Conservation (phyloP, 2,888 invertebrate species). For the Imbricaverruca yamaguchii region DNA sequence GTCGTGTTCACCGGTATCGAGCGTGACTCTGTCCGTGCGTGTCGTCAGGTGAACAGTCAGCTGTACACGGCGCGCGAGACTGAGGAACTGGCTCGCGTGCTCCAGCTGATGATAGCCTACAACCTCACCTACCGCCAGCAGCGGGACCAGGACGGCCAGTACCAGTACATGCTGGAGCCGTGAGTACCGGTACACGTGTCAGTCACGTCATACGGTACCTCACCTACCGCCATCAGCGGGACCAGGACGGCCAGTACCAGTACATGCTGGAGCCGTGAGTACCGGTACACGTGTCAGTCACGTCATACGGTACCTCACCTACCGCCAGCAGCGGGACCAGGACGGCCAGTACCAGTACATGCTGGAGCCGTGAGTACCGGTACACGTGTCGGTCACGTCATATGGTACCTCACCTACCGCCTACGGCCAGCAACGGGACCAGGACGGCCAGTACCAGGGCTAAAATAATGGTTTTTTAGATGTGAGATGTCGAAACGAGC, state of each 20-base stretch:
- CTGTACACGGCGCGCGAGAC: conserved; percentile 66
- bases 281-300: not conserved
- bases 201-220: no score
- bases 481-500: no score
- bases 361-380: conserved; percentile 58
- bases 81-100: conserved; percentile 57
- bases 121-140: conserved; percentile 78
- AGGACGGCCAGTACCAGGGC: conserved; percentile 65
- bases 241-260: conserved; percentile 59
- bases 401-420: no score
- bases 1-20: no score
- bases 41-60: conserved; percentile 53
- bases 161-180: conserved; percentile 65
- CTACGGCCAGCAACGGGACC: no score
- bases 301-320: no score
- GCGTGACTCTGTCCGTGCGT: no score
- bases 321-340: no score
- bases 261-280: conserved; percentile 63
- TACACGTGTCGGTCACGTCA: no score
- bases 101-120: conserved; percentile 79
- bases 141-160: conserved; percentile 65
- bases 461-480: no score
- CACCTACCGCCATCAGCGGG: no score
- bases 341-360: conserved; percentile 64
- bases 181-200: conserved; percentile 39